Conservation (phyloP, 64 coral and sea anemone genomes). For the Dendrophyllia cribrosa region DNA sequence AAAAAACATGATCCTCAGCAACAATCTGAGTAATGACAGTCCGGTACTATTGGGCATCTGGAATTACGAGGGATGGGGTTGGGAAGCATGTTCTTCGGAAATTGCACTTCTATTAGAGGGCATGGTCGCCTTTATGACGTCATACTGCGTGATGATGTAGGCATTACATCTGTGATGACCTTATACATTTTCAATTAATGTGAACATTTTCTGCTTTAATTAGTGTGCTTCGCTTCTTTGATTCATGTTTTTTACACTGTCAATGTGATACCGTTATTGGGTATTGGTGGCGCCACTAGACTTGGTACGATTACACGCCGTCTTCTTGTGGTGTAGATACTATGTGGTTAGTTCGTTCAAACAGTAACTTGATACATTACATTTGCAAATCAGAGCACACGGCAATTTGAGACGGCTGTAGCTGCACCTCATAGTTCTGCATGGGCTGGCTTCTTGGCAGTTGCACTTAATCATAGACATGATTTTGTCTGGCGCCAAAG, state of each 20-base stretch:
- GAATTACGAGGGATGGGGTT: background rate
- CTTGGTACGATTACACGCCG: constrained; percentile 14
- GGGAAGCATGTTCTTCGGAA: background rate
- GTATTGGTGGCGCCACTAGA: background rate
- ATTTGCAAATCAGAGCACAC: constrained; percentile 54
- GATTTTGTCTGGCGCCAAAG: constrained; percentile 59
- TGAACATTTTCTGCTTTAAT: too few relatives aligned
- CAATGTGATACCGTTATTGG: constrained; percentile 7
- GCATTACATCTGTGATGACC: background rate
- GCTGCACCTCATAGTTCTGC: constrained; percentile 38
- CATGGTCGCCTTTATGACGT: background rate
- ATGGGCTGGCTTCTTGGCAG: constrained; percentile 34
- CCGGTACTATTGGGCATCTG: background rate
- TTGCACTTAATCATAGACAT: constrained; percentile 57
- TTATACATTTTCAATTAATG: too few relatives aligned
- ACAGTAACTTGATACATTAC: constrained; percentile 36
- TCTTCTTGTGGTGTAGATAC: constrained; percentile 17
- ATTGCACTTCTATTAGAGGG: constrained; percentile 35
- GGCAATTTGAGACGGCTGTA: constrained; percentile 44
- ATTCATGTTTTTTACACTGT: background rate
- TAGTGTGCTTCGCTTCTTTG: too few relatives aligned
- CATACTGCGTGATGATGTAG: background rate
- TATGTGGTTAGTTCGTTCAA: constrained; percentile 27
- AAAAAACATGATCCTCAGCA: constrained; percentile 31
- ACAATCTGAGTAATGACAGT: background rate